These are phyloP conservation scores for Mastomys coucha DNA, from an alignment of 2,113 vertebrate species.

Conservation along the genomic window DNA sequence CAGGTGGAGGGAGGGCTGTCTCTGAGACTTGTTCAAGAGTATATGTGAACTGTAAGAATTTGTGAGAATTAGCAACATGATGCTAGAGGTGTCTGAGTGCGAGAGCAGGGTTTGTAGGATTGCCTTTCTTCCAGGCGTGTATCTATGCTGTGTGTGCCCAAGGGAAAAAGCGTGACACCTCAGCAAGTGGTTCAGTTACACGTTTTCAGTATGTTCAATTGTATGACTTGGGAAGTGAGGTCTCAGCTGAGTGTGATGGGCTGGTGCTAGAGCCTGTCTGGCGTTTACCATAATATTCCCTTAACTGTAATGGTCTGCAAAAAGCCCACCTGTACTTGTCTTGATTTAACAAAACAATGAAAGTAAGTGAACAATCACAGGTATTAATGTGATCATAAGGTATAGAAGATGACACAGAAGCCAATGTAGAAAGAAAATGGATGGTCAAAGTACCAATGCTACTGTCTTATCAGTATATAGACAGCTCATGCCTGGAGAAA, in stretches of 20 bases:
- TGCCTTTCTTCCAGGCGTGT: background rate
- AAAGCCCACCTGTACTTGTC: background rate
- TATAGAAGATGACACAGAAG: background rate
- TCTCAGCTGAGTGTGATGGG: background rate
- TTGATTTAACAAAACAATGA: background rate
- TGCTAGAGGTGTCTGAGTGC: background rate
- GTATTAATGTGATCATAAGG: background rate
- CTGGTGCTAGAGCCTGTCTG: background rate
- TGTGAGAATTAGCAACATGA: background rate
- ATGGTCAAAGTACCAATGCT: background rate
- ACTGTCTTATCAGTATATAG: background rate
- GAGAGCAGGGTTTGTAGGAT: background rate
- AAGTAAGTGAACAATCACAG: constrained; percentile 38
- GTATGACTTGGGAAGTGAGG: background rate
- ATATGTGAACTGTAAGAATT: background rate
- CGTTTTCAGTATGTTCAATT: background rate
- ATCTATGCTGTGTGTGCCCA: background rate
- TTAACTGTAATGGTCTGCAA: background rate
- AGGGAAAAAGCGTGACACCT: background rate
- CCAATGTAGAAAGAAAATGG: background rate
- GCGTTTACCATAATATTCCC: background rate
- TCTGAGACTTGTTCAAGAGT: background rate
- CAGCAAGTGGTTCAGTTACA: background rate
- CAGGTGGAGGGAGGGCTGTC: background rate
- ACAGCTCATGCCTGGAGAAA: background rate